Evolutionary conservation across 2,888 invertebrate genomes (phyloP), one percentile per base, ranked within the genome.

Genomic region (Apotomis betuletana): DNA sequence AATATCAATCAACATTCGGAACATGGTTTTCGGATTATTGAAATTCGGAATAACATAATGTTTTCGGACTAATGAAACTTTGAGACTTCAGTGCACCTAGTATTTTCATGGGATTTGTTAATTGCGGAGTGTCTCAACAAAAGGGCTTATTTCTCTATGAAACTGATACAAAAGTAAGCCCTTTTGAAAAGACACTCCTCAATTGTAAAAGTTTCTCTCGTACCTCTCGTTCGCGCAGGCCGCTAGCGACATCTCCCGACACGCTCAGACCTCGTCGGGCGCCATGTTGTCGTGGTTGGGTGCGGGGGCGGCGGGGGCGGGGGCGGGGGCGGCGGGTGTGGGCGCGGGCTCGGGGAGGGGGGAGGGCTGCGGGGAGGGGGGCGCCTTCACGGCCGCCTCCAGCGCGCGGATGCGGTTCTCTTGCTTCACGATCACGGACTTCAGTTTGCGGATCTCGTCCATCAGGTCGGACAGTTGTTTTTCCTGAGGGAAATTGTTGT

Each of bases 381-480:
- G 76, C 5, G 85, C 82, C 81, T 90, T 91, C 51, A 84, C 91
- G 0, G 86, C 80, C 13, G 96, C 96, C 85, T 97, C 97, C 9
- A 97, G 90, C 4, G 96, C 96, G 52, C 96, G 94, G 86, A 97
- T 97, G 67, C 97, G 94, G 80, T 97, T 98, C 92, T 98, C 98
- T 85, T 98, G 98, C 84, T 98, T 98, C 41, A 98, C 97, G 79
- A 98, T 97, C 88, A 98, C 97, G n/a, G 98, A 97, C 85, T 98
- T 98, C 77, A 98, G 91, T 87, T 98, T 98, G 73, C 98, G 95
- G 80, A 98, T 97, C 89, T 98, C 98, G 84, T 98, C 97, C 55
- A 96, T 95, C 79, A 97, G 95, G 85, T 97, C 97, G 79, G 97
- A 97, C 15, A 98, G 91, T 77, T 96, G 95, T 78, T 96, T 96